A percentile compares a stretch with the other conserved stretches of the same genome.
phyloP scores from a whole-genome alignment of 1,140 invertebrate species.

The Zaprionus ghesquierei region DNA sequence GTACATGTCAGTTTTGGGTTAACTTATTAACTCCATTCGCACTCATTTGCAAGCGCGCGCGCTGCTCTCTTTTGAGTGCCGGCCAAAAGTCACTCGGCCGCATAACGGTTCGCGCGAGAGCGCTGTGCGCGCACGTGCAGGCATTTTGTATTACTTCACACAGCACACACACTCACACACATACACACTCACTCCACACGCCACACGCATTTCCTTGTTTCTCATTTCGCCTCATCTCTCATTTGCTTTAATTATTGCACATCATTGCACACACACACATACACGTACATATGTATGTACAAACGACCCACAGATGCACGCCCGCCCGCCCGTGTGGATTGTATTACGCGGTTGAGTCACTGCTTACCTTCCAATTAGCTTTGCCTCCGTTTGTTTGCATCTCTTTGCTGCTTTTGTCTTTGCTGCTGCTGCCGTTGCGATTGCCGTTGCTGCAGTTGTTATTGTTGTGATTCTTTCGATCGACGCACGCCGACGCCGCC shows the following conservation, averaged over 20 bases:
- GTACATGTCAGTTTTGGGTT: conserved; percentile 21
- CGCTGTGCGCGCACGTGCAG: conserved; percentile 34
- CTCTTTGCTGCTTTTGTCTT: conserved; percentile 60
- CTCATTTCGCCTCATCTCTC: conserved; percentile 10
- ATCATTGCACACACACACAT: conserved; percentile 2
- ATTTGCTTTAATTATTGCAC: conserved; percentile 43
- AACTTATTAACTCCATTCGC: conserved; percentile 39
- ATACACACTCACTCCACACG: conserved; percentile 1
- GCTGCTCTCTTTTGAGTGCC: neutral
- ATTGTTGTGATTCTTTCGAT: conserved; percentile 44
- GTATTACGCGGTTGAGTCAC: conserved; percentile 28
- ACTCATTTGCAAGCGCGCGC: conserved; percentile 12
- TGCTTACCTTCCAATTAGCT: conserved; percentile 75
- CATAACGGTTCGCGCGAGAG: conserved; percentile 38
- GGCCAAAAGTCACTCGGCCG: conserved; percentile 62
- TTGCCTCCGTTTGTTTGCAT: conserved; percentile 65
- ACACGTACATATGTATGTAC: neutral
- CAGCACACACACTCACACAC: neutral
- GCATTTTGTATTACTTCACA: conserved; percentile 31
- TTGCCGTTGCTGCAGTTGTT: conserved; percentile 47
- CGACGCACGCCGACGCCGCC: conserved; percentile 25
- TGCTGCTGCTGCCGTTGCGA: conserved; percentile 30
- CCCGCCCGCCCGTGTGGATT: conserved; percentile 6
- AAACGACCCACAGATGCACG: too few relatives aligned
- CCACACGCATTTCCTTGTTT: conserved; percentile 23